Evolutionary conservation across 2,113 vertebrate genomes (phyloP).

Genomic region (Hippolais icterina): DNA sequence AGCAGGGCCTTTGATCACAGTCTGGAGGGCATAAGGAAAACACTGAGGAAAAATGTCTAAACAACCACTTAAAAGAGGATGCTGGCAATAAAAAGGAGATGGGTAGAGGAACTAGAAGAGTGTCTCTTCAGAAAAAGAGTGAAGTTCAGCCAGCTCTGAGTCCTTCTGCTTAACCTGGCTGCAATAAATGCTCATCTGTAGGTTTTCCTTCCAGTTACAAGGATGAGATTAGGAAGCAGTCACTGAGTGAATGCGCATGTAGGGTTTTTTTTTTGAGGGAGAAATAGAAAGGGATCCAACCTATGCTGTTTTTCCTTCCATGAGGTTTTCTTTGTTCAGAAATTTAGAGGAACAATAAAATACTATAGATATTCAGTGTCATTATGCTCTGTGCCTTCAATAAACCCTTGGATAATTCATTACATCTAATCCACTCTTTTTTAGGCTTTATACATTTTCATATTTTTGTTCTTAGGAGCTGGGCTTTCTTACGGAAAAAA

Average conservation of each 20-base stretch:
- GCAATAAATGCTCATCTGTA: not conserved
- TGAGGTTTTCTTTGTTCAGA: not conserved
- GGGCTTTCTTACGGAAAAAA: not conserved
- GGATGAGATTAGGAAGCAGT: not conserved
- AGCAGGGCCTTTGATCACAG: not conserved
- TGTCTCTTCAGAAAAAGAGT: not conserved
- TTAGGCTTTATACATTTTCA: not conserved
- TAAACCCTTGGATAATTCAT: not conserved
- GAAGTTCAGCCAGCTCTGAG: not conserved
- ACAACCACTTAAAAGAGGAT: not conserved
- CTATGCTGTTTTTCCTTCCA: not conserved
- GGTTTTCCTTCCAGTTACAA: not conserved
- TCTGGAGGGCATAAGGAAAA: not conserved
- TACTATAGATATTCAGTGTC: not conserved
- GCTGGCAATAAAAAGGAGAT: not conserved
- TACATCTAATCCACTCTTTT: not conserved
- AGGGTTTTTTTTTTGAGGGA: not conserved
- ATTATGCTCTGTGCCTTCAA: not conserved
- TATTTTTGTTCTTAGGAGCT: not conserved
- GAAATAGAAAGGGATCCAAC: not conserved
- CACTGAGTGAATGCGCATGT: not conserved
- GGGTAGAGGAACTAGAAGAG: not conserved
- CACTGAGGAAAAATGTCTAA: not conserved
- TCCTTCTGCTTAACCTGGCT: not conserved
- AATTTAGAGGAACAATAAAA: not conserved